phyloP scores from a whole-genome alignment of 2,797 vertebrate genomes.

The Monodelphis domestica region DNA sequence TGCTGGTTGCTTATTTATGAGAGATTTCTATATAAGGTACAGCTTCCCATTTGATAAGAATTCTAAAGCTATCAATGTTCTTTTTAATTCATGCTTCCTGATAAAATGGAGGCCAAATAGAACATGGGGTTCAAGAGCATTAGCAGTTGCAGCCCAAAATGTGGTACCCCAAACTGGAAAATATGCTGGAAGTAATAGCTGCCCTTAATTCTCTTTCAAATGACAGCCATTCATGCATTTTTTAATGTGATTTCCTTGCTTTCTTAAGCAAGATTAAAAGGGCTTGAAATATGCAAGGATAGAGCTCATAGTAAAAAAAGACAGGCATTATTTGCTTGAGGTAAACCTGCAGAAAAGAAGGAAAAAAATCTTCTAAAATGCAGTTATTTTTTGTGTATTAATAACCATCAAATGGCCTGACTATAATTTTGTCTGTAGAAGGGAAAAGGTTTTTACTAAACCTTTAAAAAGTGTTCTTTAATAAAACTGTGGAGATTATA shows the following conservation, averaged over 20 bases:
- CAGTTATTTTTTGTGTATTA: background rate
- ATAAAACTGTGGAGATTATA: conserved; percentile 41
- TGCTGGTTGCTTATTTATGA: conserved; percentile 22
- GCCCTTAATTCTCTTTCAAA: conserved; percentile 40
- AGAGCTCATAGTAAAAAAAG: conserved; percentile 51
- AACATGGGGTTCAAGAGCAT: conserved; percentile 47
- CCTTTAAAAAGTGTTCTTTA: conserved; percentile 24
- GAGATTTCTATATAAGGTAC: background rate
- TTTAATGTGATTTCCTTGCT: conserved; percentile 65
- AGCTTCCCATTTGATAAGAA: background rate
- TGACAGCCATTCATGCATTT: conserved; percentile 33
- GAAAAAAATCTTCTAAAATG: conserved; percentile 31
- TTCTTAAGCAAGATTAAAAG: conserved; percentile 66
- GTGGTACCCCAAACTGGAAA: conserved; percentile 33
- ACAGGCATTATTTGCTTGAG: background rate
- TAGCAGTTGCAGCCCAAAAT: conserved; percentile 17
- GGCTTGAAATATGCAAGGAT: conserved; percentile 1
- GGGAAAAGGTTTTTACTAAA: conserved; percentile 54
- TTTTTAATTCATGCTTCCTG: conserved; percentile 58
- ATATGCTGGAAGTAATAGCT: background rate
- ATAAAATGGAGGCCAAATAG: conserved; percentile 32
- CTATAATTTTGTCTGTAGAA: conserved; percentile 45
- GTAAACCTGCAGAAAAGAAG: conserved; percentile 28
- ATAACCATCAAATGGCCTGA: conserved; percentile 31
- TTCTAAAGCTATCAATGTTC: conserved; percentile 31